Conservation (phyloP, 2,113 vertebrate species). For the Gadus macrocephalus region DNA sequence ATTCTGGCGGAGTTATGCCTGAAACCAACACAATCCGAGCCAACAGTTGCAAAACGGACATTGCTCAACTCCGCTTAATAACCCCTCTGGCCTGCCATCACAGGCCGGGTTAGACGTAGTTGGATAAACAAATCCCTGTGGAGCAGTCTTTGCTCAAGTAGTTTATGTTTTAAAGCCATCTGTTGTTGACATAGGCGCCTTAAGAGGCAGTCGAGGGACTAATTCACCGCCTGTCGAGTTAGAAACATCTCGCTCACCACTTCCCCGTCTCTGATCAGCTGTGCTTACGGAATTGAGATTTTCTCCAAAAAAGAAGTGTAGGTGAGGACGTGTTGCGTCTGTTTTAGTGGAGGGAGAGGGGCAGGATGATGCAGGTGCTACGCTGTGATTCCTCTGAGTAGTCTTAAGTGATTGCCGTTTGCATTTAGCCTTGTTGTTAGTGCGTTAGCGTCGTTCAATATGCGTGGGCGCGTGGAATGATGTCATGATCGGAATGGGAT, state of each 20-base stretch:
- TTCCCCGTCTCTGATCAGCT: slow-evolving; percentile 16
- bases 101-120: background rate
- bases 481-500: too few species aligned
- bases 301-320: slow-evolving; percentile 4
- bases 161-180: background rate
- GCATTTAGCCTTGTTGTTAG: slow-evolving; percentile 67
- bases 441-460: slow-evolving; percentile 18
- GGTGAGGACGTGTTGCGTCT: slow-evolving; percentile 7
- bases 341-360: background rate
- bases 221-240: background rate
- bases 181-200: background rate
- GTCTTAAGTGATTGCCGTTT: slow-evolving; percentile 73
- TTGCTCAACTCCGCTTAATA: background rate
- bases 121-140: background rate
- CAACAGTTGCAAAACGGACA: too few species aligned
- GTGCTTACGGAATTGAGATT: slow-evolving; percentile 22
- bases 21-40: background rate
- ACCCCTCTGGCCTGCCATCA: background rate
- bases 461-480: too few species aligned
- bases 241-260: slow-evolving; percentile 19
- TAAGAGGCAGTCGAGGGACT: background rate
- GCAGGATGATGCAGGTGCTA: slow-evolving; percentile 68
- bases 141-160: background rate
- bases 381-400: slow-evolving; percentile 72
- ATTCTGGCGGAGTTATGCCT: too few species aligned